phyloP scores from a whole-genome alignment of 2,888 invertebrate genomes.

The Dorcus parallelipipedus region DNA sequence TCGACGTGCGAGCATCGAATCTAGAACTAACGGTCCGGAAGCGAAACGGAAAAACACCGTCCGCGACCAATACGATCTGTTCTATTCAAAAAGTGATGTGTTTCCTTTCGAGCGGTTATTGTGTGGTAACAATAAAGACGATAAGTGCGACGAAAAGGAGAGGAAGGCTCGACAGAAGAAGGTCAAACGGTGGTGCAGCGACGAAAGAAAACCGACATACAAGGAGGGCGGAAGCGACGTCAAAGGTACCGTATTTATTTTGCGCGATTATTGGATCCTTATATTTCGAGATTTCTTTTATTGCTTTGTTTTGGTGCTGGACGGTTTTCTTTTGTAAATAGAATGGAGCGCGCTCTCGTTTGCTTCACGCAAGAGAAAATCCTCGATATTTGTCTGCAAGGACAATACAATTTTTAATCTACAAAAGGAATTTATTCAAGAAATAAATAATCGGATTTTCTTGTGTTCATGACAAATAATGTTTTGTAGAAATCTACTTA shows the following conservation, averaged over 20 bases:
- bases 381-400: too few species aligned
- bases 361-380: too few species aligned
- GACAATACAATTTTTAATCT: too few species aligned
- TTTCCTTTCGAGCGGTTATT: constrained; percentile 24
- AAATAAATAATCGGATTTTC: too few species aligned
- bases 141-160: constrained; percentile 3
- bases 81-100: constrained; percentile 30
- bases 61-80: constrained; percentile 17
- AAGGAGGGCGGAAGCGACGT: constrained; percentile 7
- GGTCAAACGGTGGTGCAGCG: constrained; percentile 2
- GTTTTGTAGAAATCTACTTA: too few species aligned
- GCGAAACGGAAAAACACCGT: neutral
- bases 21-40: too few species aligned
- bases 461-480: too few species aligned
- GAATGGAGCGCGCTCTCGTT: neutral
- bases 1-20: constrained; percentile 1
- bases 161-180: neutral
- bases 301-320: neutral
- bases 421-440: too few species aligned
- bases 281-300: neutral
- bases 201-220: constrained; percentile 4
- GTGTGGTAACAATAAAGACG: neutral
- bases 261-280: constrained; percentile 7
- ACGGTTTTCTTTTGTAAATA: neutral
- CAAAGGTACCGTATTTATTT: constrained; percentile 18